Evolutionary conservation across 2,797 vertebrate genomes (phyloP).

Genomic region (Gouania willdenowi): DNA sequence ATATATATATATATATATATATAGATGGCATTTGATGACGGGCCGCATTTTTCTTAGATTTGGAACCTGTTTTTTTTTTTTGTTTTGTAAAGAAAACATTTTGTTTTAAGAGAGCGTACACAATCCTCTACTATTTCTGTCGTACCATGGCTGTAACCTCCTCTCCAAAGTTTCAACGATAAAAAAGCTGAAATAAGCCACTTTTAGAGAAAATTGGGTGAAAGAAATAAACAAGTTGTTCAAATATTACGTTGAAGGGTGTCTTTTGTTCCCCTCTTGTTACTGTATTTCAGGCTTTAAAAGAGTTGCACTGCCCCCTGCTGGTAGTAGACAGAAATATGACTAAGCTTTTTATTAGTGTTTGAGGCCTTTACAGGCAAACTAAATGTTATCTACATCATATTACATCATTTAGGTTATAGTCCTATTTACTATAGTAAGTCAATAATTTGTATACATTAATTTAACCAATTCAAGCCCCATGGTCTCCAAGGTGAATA

Average conservation of each 20-base stretch:
- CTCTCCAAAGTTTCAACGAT: conserved; percentile 61
- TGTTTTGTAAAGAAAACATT: neutral
- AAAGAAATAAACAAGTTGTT: conserved; percentile 80
- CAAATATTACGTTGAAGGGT: conserved; percentile 56
- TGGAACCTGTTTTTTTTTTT: conserved; percentile 65
- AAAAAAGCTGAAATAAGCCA: conserved; percentile 59
- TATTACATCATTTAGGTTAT: no score
- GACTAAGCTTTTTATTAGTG: no score
- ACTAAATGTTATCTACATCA: no score
- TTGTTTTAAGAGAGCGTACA: conserved; percentile 55
- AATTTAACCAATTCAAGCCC: no score
- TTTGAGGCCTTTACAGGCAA: no score
- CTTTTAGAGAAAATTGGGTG: conserved; percentile 77
- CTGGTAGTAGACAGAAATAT: no score
- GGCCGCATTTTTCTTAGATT: conserved; percentile 80
- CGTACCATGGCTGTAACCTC: conserved; percentile 74
- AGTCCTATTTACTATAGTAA: no score
- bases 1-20: conserved; percentile 26
- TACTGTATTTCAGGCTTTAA: neutral
- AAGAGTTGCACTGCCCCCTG: conserved; percentile 42
- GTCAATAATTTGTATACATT: no score
- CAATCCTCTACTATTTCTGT: conserved; percentile 63
- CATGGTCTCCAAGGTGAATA: no score
- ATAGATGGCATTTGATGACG: conserved; percentile 64
- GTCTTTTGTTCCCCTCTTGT: conserved; percentile 12